Evolutionary conservation across 37 sponge, comb jelly and placozoan species (phyloP).

Genomic region (Petrosia ficiformis): DNA sequence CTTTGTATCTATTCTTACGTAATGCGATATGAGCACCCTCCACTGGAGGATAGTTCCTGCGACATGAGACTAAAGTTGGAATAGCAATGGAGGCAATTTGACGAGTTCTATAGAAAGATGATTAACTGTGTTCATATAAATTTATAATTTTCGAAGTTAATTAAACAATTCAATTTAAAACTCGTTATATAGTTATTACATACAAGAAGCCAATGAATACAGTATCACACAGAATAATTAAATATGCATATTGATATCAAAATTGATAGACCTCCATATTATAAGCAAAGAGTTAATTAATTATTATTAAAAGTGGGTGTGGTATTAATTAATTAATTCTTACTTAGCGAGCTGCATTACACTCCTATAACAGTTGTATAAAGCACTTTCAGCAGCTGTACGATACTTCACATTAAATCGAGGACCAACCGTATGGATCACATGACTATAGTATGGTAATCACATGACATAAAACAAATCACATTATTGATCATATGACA

Average conservation of each 20-base stretch:
- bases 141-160: too few relatives aligned
- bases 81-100: conserved; percentile 67
- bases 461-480: background rate
- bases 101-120: conserved; percentile 47
- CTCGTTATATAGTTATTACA: too few relatives aligned
- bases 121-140: too few relatives aligned
- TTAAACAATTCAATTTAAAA: too few relatives aligned
- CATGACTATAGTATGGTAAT: conserved; percentile 66
- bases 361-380: conserved; percentile 88
- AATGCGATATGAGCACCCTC: conserved; percentile 90
- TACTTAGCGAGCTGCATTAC: conserved; percentile 73
- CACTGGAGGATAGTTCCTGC: conserved; percentile 80
- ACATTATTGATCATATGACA: background rate
- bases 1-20: too few relatives aligned
- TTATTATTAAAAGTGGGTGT: too few relatives aligned
- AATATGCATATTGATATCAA: background rate
- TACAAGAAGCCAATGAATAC: too few relatives aligned
- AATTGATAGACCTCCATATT: background rate
- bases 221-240: conserved; percentile 1
- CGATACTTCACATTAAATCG: conserved; percentile 84
- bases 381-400: conserved; percentile 92
- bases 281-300: background rate
- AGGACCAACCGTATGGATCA: conserved; percentile 93
- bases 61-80: conserved; percentile 51
- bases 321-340: too few relatives aligned